Conservation (phyloP, 2,888 invertebrate genomes). For the Lampropteryx suffumata region DNA sequence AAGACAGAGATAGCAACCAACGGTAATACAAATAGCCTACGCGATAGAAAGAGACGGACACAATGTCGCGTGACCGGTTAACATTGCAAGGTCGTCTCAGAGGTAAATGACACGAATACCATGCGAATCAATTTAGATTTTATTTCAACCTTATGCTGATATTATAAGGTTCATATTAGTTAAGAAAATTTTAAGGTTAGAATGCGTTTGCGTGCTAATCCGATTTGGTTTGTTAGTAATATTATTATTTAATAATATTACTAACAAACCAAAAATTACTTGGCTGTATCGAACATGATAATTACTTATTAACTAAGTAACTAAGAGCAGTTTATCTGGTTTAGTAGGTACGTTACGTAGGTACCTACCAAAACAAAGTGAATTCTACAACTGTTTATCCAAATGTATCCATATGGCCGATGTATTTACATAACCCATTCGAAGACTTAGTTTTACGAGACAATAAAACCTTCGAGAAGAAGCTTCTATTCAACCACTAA, state of each 20-base stretch:
- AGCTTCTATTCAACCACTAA: slow-evolving; percentile 15
- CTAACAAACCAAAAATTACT: slow-evolving; percentile 35
- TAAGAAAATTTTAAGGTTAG: slow-evolving; percentile 7
- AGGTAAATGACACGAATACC: slow-evolving; percentile 70
- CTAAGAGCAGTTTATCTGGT: no score
- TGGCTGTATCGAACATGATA: slow-evolving; percentile 47
- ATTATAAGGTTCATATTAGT: slow-evolving; percentile 29
- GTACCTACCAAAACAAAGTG: slow-evolving; percentile 1
- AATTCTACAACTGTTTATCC: slow-evolving; percentile 7
- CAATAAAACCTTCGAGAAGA: slow-evolving; percentile 6
- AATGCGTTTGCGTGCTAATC: slow-evolving; percentile 66
- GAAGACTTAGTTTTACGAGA: slow-evolving; percentile 18
- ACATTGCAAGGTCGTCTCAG: slow-evolving; percentile 80
- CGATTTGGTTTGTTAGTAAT: slow-evolving; percentile 50
- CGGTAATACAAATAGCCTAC: slow-evolving; percentile 32
- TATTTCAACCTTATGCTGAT: slow-evolving; percentile 23
- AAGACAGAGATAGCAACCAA: slow-evolving; percentile 45
- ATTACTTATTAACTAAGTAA: no score
- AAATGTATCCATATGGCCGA: slow-evolving; percentile 12
- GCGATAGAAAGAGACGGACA: slow-evolving; percentile 48
- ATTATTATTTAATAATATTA: slow-evolving; percentile 50
- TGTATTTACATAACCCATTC: slow-evolving; percentile 6
- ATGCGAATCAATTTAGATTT: slow-evolving; percentile 14
- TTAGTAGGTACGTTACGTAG: background rate
- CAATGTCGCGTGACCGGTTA: slow-evolving; percentile 71